phyloP scores from a whole-genome alignment of 2,888 invertebrate species.

The Taphrorychus bicolor region DNA sequence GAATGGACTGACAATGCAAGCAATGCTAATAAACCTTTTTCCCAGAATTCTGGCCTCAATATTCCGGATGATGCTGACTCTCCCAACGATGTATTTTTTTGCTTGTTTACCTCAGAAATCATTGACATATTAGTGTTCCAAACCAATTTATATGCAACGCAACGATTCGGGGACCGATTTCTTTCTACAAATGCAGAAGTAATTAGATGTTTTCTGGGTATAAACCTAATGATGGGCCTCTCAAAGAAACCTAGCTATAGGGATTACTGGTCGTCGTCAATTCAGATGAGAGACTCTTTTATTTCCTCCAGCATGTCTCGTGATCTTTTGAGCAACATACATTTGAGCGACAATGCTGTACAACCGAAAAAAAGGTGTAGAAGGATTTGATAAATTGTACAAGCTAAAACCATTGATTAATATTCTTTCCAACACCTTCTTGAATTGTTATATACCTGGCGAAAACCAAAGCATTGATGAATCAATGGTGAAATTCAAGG shows the following conservation, averaged over 20 bases:
- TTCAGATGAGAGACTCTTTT: neutral
- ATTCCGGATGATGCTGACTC: neutral
- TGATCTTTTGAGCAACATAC: neutral
- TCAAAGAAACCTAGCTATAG: constrained; percentile 1
- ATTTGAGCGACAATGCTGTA: constrained; percentile 5
- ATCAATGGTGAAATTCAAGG: constrained; percentile 45
- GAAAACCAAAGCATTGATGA: constrained; percentile 42
- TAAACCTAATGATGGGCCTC: constrained; percentile 2
- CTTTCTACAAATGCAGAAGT: neutral
- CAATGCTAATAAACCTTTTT: no score
- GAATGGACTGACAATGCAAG: no score
- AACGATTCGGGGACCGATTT: neutral
- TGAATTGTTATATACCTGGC: constrained; percentile 33
- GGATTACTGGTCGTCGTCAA: neutral
- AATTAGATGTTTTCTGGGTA: neutral
- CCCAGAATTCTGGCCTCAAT: no score
- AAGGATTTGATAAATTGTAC: constrained; percentile 7
- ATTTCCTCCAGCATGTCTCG: neutral
- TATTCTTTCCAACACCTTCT: constrained; percentile 35
- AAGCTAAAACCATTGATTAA: constrained; percentile 9
- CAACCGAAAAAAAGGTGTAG: neutral
- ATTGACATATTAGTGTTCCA: neutral
- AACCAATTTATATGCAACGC: neutral
- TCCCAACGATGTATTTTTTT: neutral
- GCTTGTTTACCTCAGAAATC: neutral